A percentile compares a stretch with the other conserved stretches of the same genome.
phyloP scores from a whole-genome alignment of 1,140 invertebrate species.

The Melitaea cinxia region DNA sequence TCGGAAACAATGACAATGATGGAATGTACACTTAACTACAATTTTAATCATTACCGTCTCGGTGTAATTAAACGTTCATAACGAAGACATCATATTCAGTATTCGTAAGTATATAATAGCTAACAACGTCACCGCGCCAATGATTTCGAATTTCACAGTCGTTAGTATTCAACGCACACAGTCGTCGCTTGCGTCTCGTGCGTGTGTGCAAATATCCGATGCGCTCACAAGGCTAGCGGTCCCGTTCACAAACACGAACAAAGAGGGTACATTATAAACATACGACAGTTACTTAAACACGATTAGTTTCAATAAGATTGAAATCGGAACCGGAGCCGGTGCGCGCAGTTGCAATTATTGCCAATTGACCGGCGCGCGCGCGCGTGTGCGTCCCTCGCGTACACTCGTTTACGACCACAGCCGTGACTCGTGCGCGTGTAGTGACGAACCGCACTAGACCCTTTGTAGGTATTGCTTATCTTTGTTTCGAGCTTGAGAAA shows the following conservation, averaged over 20 bases:
- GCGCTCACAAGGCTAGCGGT: neutral
- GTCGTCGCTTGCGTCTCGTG: neutral
- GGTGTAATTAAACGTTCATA: neutral
- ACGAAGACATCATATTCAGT: neutral
- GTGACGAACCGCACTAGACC: conserved; percentile 1
- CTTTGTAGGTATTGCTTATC: neutral
- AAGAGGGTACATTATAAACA: neutral
- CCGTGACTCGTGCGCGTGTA: neutral
- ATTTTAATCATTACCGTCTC: neutral
- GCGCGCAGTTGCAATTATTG: conserved; percentile 9
- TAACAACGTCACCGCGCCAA: no score
- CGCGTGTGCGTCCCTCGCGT: neutral
- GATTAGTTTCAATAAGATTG: conserved; percentile 6
- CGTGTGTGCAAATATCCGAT: neutral
- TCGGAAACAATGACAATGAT: neutral
- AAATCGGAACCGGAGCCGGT: conserved; percentile 6
- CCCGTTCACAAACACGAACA: neutral
- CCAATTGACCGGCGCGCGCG: conserved; percentile 7
- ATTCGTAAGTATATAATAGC: no score
- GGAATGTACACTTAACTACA: neutral
- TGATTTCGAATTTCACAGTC: neutral
- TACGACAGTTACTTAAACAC: neutral
- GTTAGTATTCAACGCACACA: neutral
- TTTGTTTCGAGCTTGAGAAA: neutral
- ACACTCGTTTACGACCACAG: neutral